These are phyloP conservation scores for Tokudaia muenninki DNA, from an alignment of 2,797 vertebrate genomes.

Conservation along the genomic window DNA sequence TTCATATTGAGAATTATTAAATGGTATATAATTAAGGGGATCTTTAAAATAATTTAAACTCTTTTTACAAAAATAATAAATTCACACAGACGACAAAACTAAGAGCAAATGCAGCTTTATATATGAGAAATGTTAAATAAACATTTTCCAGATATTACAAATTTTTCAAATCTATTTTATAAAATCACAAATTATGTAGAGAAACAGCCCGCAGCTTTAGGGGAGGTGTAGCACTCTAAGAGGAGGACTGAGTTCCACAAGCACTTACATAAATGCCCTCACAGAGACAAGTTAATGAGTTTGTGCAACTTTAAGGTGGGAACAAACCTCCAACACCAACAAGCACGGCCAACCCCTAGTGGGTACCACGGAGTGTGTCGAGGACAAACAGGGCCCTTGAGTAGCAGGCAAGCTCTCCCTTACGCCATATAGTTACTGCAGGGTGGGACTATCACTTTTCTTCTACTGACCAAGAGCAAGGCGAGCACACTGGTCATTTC, in stretches of 20 bases:
- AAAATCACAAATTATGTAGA: background rate
- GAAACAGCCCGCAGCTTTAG: background rate
- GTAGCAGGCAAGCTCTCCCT: rapidly evolving
- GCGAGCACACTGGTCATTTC: background rate
- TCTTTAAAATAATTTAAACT: background rate
- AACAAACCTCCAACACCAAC: background rate
- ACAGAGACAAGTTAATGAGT: background rate
- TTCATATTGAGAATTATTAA: background rate
- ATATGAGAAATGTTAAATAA: background rate
- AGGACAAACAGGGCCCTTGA: background rate
- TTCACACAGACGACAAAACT: background rate
- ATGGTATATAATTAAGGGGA: background rate
- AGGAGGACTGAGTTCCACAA: background rate
- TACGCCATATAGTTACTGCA: too few species aligned
- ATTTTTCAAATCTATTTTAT: background rate
- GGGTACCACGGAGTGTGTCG: background rate
- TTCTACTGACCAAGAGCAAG: background rate
- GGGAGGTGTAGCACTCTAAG: rapidly evolving
- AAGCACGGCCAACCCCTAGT: too few species aligned
- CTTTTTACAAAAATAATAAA: background rate
- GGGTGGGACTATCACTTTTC: background rate
- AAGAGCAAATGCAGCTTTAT: background rate
- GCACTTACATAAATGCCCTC: background rate
- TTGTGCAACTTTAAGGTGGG: background rate
- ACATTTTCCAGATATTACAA: background rate